Conservation (phyloP, 2,888 invertebrate genomes). For the Ophraella communa region DNA sequence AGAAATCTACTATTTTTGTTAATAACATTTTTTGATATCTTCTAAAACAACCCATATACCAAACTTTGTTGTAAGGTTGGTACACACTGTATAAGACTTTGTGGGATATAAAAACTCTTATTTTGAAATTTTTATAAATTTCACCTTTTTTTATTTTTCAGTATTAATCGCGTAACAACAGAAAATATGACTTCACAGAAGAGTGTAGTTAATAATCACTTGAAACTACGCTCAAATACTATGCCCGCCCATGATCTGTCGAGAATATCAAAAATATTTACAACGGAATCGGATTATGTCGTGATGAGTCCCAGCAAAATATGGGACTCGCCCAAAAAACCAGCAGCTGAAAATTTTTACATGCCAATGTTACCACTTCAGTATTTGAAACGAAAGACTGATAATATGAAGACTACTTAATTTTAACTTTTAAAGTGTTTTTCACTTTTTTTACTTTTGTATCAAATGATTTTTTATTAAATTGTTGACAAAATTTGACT, state of each 20-base stretch:
- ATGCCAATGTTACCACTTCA: constrained; percentile 53
- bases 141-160: constrained; percentile 2
- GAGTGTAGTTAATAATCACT: constrained; percentile 2
- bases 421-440: background rate
- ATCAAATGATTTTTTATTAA: background rate
- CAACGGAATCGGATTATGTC: constrained; percentile 53
- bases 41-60: too few species aligned
- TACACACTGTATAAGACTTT: too few species aligned
- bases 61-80: too few species aligned
- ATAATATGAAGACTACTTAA: constrained; percentile 14
- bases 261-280: constrained; percentile 54
- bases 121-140: too few species aligned
- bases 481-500: background rate
- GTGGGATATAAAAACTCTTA: too few species aligned
- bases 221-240: constrained; percentile 54
- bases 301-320: constrained; percentile 54
- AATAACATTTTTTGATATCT: too few species aligned
- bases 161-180: background rate
- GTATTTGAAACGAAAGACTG: constrained; percentile 24
- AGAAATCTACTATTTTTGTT: too few species aligned
- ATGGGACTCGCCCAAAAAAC: constrained; percentile 39
- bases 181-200: background rate
- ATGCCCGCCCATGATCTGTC: constrained; percentile 55
- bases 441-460: background rate
- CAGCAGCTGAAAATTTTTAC: constrained; percentile 49